Evolutionary conservation across 2,888 invertebrate genomes (phyloP).

Genomic region (Argyresthia goedartella): DNA sequence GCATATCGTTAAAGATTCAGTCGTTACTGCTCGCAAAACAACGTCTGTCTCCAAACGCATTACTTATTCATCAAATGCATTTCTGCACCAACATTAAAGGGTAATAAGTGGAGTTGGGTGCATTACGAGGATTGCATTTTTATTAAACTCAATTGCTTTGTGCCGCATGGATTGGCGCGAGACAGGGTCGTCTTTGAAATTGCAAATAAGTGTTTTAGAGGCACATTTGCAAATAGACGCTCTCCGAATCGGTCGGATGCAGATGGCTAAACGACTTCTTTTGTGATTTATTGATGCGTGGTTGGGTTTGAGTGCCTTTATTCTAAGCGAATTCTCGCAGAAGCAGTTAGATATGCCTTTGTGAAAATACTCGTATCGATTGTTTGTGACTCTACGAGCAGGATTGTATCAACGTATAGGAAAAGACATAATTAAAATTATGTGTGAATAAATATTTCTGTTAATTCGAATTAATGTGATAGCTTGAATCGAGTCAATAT

Average conservation of each 20-base stretch:
- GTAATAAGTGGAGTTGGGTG: slow-evolving; percentile 42
- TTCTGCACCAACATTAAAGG: slow-evolving; percentile 35
- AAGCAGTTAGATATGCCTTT: neutral
- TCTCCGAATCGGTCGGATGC: neutral
- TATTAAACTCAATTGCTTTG: slow-evolving; percentile 45
- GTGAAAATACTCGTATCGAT: no score
- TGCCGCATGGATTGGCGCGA: slow-evolving; percentile 18
- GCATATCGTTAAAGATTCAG: no score
- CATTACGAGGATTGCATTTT: slow-evolving; percentile 54
- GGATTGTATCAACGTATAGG: no score
- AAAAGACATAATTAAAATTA: no score
- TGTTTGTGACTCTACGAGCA: no score
- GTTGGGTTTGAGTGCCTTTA: neutral
- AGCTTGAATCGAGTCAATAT: no score
- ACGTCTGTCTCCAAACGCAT: slow-evolving; percentile 36
- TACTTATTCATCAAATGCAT: slow-evolving; percentile 54
- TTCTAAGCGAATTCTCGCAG: no score
- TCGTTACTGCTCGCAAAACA: slow-evolving; percentile 17
- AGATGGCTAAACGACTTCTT: neutral
- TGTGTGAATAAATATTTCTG: no score
- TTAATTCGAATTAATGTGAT: no score
- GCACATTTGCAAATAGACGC: neutral
- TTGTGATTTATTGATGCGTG: neutral
- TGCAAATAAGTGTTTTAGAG: neutral
- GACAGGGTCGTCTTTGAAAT: slow-evolving; percentile 5